Percentiles rank a stretch among this genome's conserved stretches.
phyloP scores from a whole-genome alignment of 1,140 invertebrate genomes.

The Luehdorfia chinensis region DNA sequence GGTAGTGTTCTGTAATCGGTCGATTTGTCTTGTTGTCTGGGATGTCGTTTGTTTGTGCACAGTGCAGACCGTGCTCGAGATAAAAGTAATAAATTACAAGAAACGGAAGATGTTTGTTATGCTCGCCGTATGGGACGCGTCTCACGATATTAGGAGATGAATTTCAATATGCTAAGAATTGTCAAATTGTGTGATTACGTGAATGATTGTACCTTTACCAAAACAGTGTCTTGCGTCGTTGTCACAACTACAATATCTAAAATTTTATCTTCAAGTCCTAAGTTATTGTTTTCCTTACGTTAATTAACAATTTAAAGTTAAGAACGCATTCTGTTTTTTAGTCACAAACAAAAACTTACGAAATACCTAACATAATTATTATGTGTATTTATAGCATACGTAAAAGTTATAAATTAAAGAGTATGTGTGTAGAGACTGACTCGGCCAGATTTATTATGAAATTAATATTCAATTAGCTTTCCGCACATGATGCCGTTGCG shows the following conservation, averaged over 20 bases:
- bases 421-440: constrained; percentile 40
- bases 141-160: constrained; percentile 36
- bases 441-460: constrained; percentile 70
- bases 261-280: no score
- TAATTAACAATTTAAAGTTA: no score
- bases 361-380: not conserved
- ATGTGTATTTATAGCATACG: constrained; percentile 20
- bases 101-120: constrained; percentile 70
- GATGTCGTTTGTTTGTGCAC: constrained; percentile 69
- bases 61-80: constrained; percentile 65
- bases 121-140: constrained; percentile 54
- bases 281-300: no score
- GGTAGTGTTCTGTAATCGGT: constrained; percentile 70
- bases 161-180: constrained; percentile 25
- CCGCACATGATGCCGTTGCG: constrained; percentile 67
- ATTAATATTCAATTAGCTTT: constrained; percentile 77
- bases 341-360: no score
- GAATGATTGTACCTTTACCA: no score
- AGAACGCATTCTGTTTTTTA: no score
- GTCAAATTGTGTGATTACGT: constrained; percentile 13
- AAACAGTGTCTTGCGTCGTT: no score
- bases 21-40: constrained; percentile 75
- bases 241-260: no score
- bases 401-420: constrained; percentile 51
- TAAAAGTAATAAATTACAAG: constrained; percentile 72